Percentiles rank a stretch among this genome's conserved stretches.
These are phyloP conservation scores for Barypeithes pellucidus DNA, from an alignment of 2,888 invertebrate genomes.

Conservation along the genomic window DNA sequence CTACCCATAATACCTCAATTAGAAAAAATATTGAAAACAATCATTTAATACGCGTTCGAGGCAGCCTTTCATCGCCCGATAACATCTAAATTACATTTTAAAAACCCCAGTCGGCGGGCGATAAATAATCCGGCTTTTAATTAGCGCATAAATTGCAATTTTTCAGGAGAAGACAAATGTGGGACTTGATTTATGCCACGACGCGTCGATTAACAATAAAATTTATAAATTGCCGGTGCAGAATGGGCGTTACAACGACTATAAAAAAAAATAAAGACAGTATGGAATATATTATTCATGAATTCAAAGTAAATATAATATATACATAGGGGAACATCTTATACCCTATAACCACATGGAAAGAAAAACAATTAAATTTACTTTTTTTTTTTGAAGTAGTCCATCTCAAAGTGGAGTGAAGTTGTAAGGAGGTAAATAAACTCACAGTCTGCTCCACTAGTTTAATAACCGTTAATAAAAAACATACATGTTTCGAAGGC, in stretches of 20 bases:
- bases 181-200: slow-evolving; percentile 49
- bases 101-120: slow-evolving; percentile 39
- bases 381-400: too few species aligned
- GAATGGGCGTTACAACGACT: slow-evolving; percentile 23
- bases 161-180: slow-evolving; percentile 52
- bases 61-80: slow-evolving; percentile 53
- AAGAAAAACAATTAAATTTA: too few species aligned
- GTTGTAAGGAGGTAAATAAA: too few species aligned
- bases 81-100: slow-evolving; percentile 55
- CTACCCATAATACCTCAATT: slow-evolving; percentile 46
- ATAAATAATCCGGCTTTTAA: slow-evolving; percentile 54
- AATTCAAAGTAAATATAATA: too few species aligned
- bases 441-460: too few species aligned
- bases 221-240: slow-evolving; percentile 37
- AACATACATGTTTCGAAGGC: too few species aligned
- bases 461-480: too few species aligned
- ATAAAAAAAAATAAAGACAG: neutral
- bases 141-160: slow-evolving; percentile 55
- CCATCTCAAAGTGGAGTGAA: too few species aligned
- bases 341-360: too few species aligned
- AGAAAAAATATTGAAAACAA: slow-evolving; percentile 49
- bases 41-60: slow-evolving; percentile 47
- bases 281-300: neutral
- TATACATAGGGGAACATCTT: too few species aligned
- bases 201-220: slow-evolving; percentile 41